Percentiles rank a stretch among this genome's conserved stretches.
Evolutionary conservation across 2,888 invertebrate genomes (phyloP).

Genomic region (Bhutanitis thaidina): DNA sequence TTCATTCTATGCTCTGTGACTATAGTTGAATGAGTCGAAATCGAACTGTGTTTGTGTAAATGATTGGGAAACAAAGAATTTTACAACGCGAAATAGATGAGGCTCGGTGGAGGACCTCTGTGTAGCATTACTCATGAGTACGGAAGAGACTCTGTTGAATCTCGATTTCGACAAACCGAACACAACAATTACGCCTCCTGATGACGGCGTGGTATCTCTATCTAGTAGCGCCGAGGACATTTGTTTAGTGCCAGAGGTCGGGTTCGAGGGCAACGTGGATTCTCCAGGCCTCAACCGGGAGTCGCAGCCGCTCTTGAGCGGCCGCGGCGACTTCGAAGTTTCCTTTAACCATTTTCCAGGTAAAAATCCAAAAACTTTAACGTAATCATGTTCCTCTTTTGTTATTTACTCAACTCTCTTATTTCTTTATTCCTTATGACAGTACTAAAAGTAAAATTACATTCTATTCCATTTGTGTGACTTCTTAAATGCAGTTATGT

Average conservation of each 20-base stretch:
- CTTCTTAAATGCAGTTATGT: slow-evolving; percentile 36
- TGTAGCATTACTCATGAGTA: slow-evolving; percentile 80
- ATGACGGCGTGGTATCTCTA: slow-evolving; percentile 80
- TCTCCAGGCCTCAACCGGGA: slow-evolving; percentile 91
- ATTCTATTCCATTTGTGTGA: slow-evolving; percentile 22
- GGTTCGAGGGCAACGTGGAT: slow-evolving; percentile 91
- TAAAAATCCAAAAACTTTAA: slow-evolving; percentile 45
- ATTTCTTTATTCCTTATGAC: too few relatives aligned
- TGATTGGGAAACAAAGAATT: slow-evolving; percentile 77
- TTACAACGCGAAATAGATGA: slow-evolving; percentile 72
- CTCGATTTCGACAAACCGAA: slow-evolving; percentile 81
- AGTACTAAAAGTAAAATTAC: too few relatives aligned
- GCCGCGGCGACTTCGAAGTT: slow-evolving; percentile 86
- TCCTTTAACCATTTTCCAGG: slow-evolving; percentile 94
- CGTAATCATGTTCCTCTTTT: too few relatives aligned
- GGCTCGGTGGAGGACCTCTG: slow-evolving; percentile 66
- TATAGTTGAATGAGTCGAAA: slow-evolving; percentile 48
- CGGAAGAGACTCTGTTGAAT: slow-evolving; percentile 82
- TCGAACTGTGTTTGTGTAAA: slow-evolving; percentile 64
- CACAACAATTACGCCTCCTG: slow-evolving; percentile 66
- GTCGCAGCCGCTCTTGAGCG: slow-evolving; percentile 95
- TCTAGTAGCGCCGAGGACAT: slow-evolving; percentile 84
- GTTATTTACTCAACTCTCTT: too few relatives aligned
- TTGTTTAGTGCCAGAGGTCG: slow-evolving; percentile 89
- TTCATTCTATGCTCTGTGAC: slow-evolving; percentile 49